A percentile compares a stretch with the other conserved stretches of the same genome.
Evolutionary conservation across 1,140 invertebrate genomes (phyloP).

Genomic region (Zaprionus africanus): DNA sequence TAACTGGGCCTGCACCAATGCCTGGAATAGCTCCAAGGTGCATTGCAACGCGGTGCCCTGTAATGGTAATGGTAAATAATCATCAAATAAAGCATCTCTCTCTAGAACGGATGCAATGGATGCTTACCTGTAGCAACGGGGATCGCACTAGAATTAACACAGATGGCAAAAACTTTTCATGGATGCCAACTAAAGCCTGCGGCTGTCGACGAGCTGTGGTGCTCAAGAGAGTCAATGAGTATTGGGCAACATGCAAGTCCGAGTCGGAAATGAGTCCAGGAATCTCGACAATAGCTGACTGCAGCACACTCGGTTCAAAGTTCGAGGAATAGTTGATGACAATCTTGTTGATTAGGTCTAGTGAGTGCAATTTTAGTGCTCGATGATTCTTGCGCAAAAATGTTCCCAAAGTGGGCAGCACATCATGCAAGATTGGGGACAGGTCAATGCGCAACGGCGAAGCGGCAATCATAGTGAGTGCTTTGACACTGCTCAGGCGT

Average conservation of each 20-base stretch:
- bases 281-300: conserved; percentile 92
- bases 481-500: conserved; percentile 97
- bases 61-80: conserved; percentile 72
- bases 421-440: conserved; percentile 93
- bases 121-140: conserved; percentile 91
- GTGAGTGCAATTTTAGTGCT: conserved; percentile 95
- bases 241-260: conserved; percentile 98
- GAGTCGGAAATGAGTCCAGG: conserved; percentile 95
- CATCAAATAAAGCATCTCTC: not conserved
- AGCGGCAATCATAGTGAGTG: conserved; percentile 96
- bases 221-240: conserved; percentile 90
- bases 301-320: conserved; percentile 89
- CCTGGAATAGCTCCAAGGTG: conserved; percentile 96
- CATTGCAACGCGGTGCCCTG: conserved; percentile 94
- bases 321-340: conserved; percentile 92
- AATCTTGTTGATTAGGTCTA: conserved; percentile 95
- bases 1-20: conserved; percentile 92
- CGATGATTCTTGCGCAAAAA: conserved; percentile 99
- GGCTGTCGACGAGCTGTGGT: conserved; percentile 86
- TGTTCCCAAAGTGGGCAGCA: conserved; percentile 95
- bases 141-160: conserved; percentile 95
- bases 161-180: conserved; percentile 91
- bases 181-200: conserved; percentile 78
- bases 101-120: not conserved
- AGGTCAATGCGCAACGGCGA: conserved; percentile 95